Conservation (phyloP, 2,888 invertebrate genomes). For the Chalcis sispes region DNA sequence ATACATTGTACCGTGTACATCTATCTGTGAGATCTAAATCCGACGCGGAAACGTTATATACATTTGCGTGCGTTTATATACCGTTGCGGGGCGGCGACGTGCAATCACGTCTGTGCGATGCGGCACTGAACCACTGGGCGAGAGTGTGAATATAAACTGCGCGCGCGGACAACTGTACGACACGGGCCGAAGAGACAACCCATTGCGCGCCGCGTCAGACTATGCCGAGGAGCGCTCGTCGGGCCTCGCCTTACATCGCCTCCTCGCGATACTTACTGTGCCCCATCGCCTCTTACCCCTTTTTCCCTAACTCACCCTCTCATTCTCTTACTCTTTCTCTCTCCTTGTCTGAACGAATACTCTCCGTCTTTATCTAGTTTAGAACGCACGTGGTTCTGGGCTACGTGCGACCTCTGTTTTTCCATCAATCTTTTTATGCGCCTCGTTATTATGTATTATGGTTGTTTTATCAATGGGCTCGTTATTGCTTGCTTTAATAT, state of each 20-base stretch:
- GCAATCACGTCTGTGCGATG: constrained; percentile 18
- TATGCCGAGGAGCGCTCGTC: too few species aligned
- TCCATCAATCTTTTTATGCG: background rate
- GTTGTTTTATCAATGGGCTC: constrained; percentile 17
- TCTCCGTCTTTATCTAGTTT: background rate
- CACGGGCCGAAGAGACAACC: too few species aligned
- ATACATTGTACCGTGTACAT: too few species aligned
- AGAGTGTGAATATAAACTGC: background rate
- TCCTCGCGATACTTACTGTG: constrained; percentile 37
- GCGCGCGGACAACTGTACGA: too few species aligned
- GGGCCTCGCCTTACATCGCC: constrained; percentile 45
- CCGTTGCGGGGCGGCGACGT: background rate
- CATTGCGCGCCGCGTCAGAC: too few species aligned
- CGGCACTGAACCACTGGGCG: constrained; percentile 25
- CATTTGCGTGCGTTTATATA: background rate
- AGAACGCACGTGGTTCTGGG: constrained; percentile 3
- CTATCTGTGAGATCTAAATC: constrained; percentile 14
- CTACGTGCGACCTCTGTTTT: background rate
- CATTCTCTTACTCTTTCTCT: background rate
- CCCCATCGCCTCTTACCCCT: constrained; percentile 1
- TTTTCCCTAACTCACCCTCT: too few species aligned
- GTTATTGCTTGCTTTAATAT: too few species aligned
- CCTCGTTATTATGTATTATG: too few species aligned
- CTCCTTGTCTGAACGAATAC: background rate
- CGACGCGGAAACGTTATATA: constrained; percentile 1